Conservation (phyloP, 2,888 invertebrate species). For the Leptura quadrifasciata region DNA sequence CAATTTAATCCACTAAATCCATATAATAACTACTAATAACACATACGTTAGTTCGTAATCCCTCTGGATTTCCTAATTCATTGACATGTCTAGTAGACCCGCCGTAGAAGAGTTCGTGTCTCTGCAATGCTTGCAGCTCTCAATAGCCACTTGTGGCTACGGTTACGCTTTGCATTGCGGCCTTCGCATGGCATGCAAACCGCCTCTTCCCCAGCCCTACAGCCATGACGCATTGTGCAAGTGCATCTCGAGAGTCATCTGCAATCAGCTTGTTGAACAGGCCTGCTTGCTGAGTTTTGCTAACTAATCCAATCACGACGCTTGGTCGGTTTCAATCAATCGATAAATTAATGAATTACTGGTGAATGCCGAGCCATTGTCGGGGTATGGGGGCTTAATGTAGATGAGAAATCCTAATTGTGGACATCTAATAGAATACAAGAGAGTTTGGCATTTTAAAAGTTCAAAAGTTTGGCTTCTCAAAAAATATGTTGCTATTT, state of each 20-base stretch:
- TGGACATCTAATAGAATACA: not conserved
- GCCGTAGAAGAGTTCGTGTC: conserved; percentile 52
- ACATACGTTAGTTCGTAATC: conserved; percentile 10
- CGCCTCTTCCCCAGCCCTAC: conserved; percentile 54
- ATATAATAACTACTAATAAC: conserved; percentile 16
- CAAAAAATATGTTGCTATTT: no score
- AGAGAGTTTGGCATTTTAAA: no score
- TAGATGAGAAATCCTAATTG: not conserved
- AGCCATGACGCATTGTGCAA: conserved; percentile 50
- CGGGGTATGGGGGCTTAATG: not conserved
- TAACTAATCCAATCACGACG: conserved; percentile 70
- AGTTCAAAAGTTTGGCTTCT: no score
- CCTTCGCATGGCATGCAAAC: conserved; percentile 51
- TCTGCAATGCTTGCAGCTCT: conserved; percentile 68
- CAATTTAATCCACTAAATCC: not conserved
- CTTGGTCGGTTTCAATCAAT: conserved; percentile 60
- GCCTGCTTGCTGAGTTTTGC: conserved; percentile 65
- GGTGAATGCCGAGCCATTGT: conserved; percentile 36
- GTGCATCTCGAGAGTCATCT: conserved; percentile 65
- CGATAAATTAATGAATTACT: conserved; percentile 63
- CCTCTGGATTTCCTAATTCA: conserved; percentile 47
- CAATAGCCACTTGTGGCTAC: conserved; percentile 72
- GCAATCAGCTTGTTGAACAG: conserved; percentile 69
- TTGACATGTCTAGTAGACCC: conserved; percentile 35
- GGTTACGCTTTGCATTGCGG: conserved; percentile 55